phyloP scores from a whole-genome alignment of 1,140 invertebrate genomes.

The Drosophila insularis region DNA sequence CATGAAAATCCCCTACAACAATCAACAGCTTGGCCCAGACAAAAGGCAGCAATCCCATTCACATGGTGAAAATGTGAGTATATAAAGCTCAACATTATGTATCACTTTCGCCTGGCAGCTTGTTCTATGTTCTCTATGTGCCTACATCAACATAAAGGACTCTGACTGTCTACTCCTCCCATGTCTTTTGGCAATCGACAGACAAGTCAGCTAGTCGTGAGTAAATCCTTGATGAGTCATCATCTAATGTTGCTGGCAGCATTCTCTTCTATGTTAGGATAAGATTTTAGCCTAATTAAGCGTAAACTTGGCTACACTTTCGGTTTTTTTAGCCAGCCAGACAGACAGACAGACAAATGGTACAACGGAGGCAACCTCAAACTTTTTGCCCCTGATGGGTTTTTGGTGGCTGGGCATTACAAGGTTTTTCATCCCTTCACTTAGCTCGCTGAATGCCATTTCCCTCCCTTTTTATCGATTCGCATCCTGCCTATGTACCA shows the following conservation, averaged over 20 bases:
- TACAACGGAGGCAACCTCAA: background rate
- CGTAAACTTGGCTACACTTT: slow-evolving; percentile 75
- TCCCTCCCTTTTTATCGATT: slow-evolving; percentile 70
- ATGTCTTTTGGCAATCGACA: background rate
- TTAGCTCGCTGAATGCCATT: slow-evolving; percentile 34
- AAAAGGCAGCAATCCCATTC: background rate
- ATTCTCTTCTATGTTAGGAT: slow-evolving; percentile 15
- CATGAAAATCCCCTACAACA: slow-evolving; percentile 37
- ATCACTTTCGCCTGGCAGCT: slow-evolving; percentile 57
- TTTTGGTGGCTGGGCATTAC: slow-evolving; percentile 16
- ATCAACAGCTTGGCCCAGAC: slow-evolving; percentile 56
- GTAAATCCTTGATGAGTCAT: slow-evolving; percentile 38
- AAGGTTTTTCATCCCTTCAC: slow-evolving; percentile 17
- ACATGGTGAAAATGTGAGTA: background rate
- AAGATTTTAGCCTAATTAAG: slow-evolving; percentile 71
- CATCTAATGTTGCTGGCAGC: slow-evolving; percentile 9
- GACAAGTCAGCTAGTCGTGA: slow-evolving; percentile 22
- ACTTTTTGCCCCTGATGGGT: background rate
- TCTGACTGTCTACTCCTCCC: background rate
- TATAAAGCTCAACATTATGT: slow-evolving; percentile 30
- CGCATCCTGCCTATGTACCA: slow-evolving; percentile 32
- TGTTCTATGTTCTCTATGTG: slow-evolving; percentile 2
- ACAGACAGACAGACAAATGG: slow-evolving; percentile 8
- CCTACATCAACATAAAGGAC: slow-evolving; percentile 5
- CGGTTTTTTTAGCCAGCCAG: slow-evolving; percentile 16